These are phyloP conservation scores for Rissa tridactyla DNA, from an alignment of 2,113 vertebrate species.

Conservation along the genomic window DNA sequence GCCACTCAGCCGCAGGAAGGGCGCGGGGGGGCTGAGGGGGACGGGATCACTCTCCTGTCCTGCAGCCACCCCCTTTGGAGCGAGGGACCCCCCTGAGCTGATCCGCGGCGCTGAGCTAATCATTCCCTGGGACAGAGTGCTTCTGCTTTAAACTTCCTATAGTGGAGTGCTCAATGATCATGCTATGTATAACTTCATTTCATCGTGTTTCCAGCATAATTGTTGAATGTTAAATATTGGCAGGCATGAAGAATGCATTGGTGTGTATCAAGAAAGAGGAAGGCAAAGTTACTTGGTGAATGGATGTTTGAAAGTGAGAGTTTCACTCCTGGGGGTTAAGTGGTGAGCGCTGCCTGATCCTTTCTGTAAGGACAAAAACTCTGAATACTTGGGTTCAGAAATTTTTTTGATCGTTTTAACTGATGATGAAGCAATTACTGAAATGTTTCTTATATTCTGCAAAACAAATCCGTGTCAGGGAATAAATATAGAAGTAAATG, in stretches of 20 bases:
- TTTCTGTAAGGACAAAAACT: fast-evolving
- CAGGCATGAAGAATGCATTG: fast-evolving
- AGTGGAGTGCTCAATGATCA: fast-evolving
- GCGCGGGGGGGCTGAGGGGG: fast-evolving
- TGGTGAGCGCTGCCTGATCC: fast-evolving
- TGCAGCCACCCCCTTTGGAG: background rate
- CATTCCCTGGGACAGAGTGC: background rate
- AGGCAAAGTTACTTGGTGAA: background rate
- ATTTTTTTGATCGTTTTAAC: background rate
- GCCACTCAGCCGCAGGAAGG: background rate
- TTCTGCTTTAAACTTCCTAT: fast-evolving
- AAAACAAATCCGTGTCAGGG: background rate
- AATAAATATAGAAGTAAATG: background rate
- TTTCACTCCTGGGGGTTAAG: background rate
- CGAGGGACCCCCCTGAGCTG: fast-evolving
- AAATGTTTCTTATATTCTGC: background rate
- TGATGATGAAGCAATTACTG: background rate
- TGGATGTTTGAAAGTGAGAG: background rate
- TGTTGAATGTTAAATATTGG: background rate
- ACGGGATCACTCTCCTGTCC: fast-evolving
- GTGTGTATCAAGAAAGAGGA: fast-evolving
- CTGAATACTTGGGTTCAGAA: background rate
- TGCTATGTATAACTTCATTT: fast-evolving
- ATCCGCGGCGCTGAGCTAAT: fast-evolving
- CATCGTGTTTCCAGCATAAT: fast-evolving